These are phyloP conservation scores for Coelopa pilipes DNA, from an alignment of 2,888 invertebrate genomes.

Conservation along the genomic window DNA sequence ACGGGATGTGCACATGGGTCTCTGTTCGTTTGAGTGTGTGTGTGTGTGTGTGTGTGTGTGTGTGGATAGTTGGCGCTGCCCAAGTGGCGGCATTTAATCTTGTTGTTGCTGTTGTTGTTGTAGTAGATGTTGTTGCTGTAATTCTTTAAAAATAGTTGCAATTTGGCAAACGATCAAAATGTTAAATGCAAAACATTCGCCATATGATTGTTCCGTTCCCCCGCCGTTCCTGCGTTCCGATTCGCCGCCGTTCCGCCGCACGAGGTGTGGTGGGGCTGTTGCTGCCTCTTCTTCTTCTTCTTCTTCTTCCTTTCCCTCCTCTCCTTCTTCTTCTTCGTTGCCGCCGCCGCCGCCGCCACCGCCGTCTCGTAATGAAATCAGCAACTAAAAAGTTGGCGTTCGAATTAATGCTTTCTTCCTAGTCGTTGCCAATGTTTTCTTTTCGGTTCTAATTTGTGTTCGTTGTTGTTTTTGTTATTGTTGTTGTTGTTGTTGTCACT, in stretches of 20 bases:
- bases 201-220: slow-evolving; percentile 45
- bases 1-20: no score
- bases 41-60: background rate
- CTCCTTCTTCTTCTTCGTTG: no score
- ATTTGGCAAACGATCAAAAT: slow-evolving; percentile 47
- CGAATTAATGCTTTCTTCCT: background rate
- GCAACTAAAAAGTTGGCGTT: background rate
- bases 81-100: slow-evolving; percentile 22
- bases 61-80: background rate
- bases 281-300: no score
- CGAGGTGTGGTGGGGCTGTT: no score
- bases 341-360: no score
- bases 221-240: slow-evolving; percentile 31
- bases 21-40: background rate
- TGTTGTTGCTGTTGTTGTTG: slow-evolving; percentile 31
- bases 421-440: no score
- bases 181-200: slow-evolving; percentile 44
- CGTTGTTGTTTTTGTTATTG: no score
- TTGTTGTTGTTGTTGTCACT: no score
- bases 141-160: slow-evolving; percentile 40
- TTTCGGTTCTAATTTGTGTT: no score
- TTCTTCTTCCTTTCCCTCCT: no score
- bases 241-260: slow-evolving; percentile 8
- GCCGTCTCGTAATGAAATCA: no score
- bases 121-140: slow-evolving; percentile 34